Conservation (phyloP, 2,113 vertebrate genomes). For the Mobula birostris region DNA sequence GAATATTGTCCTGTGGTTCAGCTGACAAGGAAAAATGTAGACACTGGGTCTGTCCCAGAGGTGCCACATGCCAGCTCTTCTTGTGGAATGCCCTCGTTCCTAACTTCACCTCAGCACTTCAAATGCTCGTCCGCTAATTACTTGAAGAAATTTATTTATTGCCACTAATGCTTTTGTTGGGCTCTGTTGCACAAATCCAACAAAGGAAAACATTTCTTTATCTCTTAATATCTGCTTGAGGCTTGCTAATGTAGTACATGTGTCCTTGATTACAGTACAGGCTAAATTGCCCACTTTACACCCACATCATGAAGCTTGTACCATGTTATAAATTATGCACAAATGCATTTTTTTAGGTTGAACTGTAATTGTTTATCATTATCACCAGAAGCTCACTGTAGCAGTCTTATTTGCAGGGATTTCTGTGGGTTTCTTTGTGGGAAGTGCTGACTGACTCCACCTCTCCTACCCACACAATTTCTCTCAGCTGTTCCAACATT, state of each 20-base stretch:
- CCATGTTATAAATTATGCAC: slow-evolving; percentile 4
- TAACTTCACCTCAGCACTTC: neutral
- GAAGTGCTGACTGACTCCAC: neutral
- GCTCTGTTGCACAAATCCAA: neutral
- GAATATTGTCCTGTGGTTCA: neutral
- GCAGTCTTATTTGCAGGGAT: neutral
- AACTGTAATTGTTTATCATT: neutral
- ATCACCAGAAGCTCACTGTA: neutral
- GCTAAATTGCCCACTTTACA: slow-evolving; percentile 14
- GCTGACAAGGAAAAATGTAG: neutral
- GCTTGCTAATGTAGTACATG: neutral
- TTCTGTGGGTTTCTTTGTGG: neutral
- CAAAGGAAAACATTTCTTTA: neutral
- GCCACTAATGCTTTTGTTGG: neutral
- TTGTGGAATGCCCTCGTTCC: neutral
- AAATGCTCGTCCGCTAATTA: neutral
- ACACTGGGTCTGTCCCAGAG: neutral
- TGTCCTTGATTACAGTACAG: neutral
- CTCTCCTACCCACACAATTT: neutral
- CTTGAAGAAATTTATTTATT: slow-evolving; percentile 5
- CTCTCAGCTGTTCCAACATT: neutral
- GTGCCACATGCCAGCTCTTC: neutral
- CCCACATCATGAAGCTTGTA: neutral
- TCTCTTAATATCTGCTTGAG: neutral
- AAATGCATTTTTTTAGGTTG: neutral